These are phyloP conservation scores for Nymphalis polychloros DNA, from an alignment of 2,888 invertebrate genomes.

Conservation along the genomic window DNA sequence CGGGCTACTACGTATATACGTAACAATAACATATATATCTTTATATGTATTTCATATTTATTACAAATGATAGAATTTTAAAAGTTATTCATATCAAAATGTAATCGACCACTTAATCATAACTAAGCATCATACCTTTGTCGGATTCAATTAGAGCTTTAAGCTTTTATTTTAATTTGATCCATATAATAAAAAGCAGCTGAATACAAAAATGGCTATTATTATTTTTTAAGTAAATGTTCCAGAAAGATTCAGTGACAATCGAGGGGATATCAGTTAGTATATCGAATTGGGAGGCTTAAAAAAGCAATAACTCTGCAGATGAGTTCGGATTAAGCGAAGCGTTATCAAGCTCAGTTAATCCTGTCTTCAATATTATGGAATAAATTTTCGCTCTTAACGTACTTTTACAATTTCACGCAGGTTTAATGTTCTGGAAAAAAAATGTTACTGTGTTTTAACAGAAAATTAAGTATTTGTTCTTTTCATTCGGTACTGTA, in stretches of 20 bases:
- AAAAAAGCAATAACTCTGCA: conserved; percentile 63
- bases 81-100: no score
- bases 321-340: conserved; percentile 66
- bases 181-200: not conserved
- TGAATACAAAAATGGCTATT: not conserved
- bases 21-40: no score
- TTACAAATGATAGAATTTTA: no score
- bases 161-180: no score
- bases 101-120: no score
- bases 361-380: conserved; percentile 73
- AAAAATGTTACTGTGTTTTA: conserved; percentile 5
- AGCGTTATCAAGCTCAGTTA: conserved; percentile 72
- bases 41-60: no score
- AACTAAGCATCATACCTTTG: no score
- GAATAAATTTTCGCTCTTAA: conserved; percentile 68
- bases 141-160: no score
- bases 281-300: conserved; percentile 59
- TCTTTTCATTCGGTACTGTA: not conserved
- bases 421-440: conserved; percentile 62
- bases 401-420: conserved; percentile 59
- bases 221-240: conserved; percentile 15
- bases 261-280: conserved; percentile 48
- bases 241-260: conserved; percentile 32
- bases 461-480: conserved; percentile 6
- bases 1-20: no score